Conservation (phyloP, 35 echinoderm and acorn worm genomes). For the Anneissia japonica region DNA sequence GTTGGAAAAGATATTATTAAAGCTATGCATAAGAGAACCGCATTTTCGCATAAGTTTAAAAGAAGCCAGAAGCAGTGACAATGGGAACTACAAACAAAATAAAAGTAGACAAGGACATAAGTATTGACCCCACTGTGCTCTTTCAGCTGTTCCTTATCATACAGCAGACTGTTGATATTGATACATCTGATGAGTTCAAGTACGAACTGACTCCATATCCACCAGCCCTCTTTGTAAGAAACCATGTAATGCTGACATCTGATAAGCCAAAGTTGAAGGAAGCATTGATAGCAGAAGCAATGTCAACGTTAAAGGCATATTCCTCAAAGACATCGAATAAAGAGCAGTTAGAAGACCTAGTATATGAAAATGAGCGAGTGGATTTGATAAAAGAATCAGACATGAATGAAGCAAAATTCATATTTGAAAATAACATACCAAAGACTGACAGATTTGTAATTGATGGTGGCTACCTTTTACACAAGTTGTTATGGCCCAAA, state of each 20-base stretch:
- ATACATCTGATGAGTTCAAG: slow-evolving; percentile 13
- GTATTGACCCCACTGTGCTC: slow-evolving; percentile 38
- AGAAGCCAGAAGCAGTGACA: slow-evolving; percentile 13
- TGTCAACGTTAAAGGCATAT: neutral
- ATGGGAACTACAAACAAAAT: slow-evolving; percentile 2
- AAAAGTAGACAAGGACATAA: slow-evolving; percentile 21
- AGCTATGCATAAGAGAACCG: slow-evolving; percentile 26
- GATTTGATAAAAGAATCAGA: neutral
- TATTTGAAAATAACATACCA: neutral
- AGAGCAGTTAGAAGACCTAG: neutral
- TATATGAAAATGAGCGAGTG: too few relatives aligned
- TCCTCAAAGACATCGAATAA: neutral
- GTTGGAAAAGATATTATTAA: slow-evolving; percentile 36
- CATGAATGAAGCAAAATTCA: neutral
- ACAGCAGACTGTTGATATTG: slow-evolving; percentile 9
- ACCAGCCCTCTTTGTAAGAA: slow-evolving; percentile 23
- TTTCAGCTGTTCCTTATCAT: slow-evolving; percentile 43
- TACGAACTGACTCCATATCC: slow-evolving; percentile 41
- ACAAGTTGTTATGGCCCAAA: neutral
- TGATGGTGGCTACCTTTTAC: slow-evolving; percentile 6
- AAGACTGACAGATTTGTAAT: neutral
- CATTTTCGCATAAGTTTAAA: slow-evolving; percentile 24
- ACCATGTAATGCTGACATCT: slow-evolving; percentile 8
- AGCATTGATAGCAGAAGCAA: neutral
- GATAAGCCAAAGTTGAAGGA: slow-evolving; percentile 43